A percentile compares a stretch with the other conserved stretches of the same genome.
Conservation (phyloP, 2,113 vertebrate genomes). For the Leptocoma aspasia region DNA sequence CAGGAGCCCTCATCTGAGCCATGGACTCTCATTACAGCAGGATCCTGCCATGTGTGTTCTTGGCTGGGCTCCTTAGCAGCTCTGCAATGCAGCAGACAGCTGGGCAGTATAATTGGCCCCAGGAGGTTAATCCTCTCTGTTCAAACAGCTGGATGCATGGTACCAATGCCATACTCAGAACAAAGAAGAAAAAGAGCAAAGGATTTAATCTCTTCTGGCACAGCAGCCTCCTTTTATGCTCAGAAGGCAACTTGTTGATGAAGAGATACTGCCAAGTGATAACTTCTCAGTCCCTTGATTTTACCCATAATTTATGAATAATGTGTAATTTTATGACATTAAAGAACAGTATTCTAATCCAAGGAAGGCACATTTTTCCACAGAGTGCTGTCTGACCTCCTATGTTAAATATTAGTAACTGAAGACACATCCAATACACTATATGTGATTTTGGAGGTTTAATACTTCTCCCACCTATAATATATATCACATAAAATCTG, state of each 20-base stretch:
- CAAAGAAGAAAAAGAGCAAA: neutral
- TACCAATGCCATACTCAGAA: rapidly evolving
- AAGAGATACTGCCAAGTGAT: neutral
- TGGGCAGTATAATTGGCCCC: neutral
- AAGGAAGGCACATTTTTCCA: neutral
- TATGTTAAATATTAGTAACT: neutral
- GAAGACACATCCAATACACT: neutral
- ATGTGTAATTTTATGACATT: neutral
- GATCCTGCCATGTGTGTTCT: neutral
- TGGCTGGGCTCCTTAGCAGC: neutral
- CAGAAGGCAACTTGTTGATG: neutral
- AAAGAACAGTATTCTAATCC: neutral
- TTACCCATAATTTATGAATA: neutral
- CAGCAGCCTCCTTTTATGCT: neutral
- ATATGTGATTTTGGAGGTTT: neutral
- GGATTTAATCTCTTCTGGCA: neutral
- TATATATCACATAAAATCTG: neutral
- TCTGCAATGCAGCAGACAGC: neutral
- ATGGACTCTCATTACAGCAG: neutral
- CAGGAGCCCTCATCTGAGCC: neutral
- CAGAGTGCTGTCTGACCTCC: neutral
- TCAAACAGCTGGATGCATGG: neutral
- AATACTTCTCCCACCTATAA: neutral
- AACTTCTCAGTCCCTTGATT: neutral
- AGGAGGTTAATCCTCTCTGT: neutral